Conservation (phyloP, 2,888 invertebrate genomes). For the Oxytorus armatus region DNA sequence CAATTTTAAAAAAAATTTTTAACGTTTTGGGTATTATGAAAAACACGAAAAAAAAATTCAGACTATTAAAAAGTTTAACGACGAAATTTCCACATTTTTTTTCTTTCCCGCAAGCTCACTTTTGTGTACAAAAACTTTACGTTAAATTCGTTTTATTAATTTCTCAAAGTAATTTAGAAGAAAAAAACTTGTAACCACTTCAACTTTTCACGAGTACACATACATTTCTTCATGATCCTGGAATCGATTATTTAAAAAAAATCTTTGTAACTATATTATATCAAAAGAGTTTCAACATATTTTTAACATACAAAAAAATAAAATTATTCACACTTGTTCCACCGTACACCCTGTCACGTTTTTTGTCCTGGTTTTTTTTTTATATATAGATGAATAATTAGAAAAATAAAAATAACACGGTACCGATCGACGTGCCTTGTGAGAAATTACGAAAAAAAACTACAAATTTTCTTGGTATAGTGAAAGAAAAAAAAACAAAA, state of each 20-base stretch:
- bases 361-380: too few species aligned
- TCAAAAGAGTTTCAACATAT: too few species aligned
- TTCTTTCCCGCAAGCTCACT: neutral
- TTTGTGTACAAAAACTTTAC: conserved; percentile 16
- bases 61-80: too few species aligned
- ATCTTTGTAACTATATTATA: too few species aligned
- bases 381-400: neutral
- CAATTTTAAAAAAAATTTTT: too few species aligned
- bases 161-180: neutral
- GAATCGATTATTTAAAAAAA: too few species aligned
- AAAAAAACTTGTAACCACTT: conserved; percentile 5
- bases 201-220: neutral
- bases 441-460: too few species aligned
- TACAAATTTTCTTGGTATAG: neutral
- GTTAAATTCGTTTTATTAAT: neutral
- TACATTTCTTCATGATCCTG: conserved; percentile 6
- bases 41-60: too few species aligned
- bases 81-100: neutral
- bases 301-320: too few species aligned
- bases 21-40: too few species aligned
- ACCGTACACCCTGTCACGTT: too few species aligned
- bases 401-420: neutral
- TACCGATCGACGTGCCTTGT: neutral
- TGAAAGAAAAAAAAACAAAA: neutral
- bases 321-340: too few species aligned